phyloP scores from a whole-genome alignment of 2,797 vertebrate species.

The Orestias chungarensis region DNA sequence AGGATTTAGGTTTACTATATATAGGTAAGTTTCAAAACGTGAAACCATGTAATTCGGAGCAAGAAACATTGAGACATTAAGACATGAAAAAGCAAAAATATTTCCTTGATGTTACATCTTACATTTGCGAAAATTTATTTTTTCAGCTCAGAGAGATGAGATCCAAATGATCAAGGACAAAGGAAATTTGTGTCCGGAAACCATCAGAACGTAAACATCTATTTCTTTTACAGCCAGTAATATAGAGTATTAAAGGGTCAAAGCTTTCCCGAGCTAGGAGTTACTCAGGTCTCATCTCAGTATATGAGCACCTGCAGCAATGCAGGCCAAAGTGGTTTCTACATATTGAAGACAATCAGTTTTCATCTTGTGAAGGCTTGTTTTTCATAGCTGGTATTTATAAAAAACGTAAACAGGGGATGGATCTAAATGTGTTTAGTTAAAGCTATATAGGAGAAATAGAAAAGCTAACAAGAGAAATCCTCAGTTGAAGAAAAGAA shows the following conservation, averaged over 20 bases:
- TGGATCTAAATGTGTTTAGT: constrained; percentile 67
- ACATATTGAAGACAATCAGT: constrained; percentile 55
- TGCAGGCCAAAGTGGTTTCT: constrained; percentile 54
- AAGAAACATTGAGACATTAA: constrained; percentile 17
- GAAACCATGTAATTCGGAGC: constrained; percentile 6
- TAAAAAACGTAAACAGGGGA: constrained; percentile 70
- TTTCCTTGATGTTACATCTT: constrained; percentile 3
- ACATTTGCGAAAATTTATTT: constrained; percentile 23
- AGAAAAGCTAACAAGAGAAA: constrained; percentile 25
- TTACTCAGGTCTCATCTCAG: constrained; percentile 38
- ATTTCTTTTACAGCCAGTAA: constrained; percentile 47
- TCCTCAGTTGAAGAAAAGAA: constrained; percentile 28
- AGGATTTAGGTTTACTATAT: constrained; percentile 1
- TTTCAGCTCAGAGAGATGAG: constrained; percentile 14
- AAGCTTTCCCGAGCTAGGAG: constrained; percentile 38
- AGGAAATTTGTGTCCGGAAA: constrained; percentile 12
- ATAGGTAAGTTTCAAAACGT: constrained; percentile 15
- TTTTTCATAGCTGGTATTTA: constrained; percentile 57
- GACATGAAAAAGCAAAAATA: background rate
- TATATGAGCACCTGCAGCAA: constrained; percentile 53
- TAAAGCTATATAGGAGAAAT: constrained; percentile 51
- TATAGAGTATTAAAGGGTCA: constrained; percentile 58
- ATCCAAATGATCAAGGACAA: constrained; percentile 53
- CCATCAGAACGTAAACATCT: constrained; percentile 47
- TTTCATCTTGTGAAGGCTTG: constrained; percentile 55